These are phyloP conservation scores for Pogona vitticeps DNA, from an alignment of 2,113 vertebrate genomes.

Conservation along the genomic window DNA sequence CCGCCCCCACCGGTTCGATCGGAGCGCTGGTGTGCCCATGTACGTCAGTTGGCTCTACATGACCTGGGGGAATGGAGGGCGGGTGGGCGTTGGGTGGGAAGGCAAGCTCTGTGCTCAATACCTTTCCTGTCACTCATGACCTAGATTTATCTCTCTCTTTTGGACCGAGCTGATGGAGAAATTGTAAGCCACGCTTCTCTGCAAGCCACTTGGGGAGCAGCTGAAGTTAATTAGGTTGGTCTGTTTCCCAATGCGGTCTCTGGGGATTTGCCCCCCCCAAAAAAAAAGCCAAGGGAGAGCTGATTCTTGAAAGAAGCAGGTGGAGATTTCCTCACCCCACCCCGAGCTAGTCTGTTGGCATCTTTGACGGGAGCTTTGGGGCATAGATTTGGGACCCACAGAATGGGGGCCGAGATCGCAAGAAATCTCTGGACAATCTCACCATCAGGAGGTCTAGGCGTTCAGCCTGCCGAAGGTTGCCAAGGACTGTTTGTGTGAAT, in stretches of 20 bases:
- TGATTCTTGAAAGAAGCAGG: too few species aligned
- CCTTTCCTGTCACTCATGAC: slow-evolving; percentile 32
- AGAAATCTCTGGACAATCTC: too few species aligned
- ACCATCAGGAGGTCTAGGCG: too few species aligned
- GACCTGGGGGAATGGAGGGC: not conserved
- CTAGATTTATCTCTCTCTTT: slow-evolving; percentile 12
- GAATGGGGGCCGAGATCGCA: not conserved
- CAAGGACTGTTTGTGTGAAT: too few species aligned
- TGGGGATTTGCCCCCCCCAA: not conserved
- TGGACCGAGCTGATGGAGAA: not conserved
- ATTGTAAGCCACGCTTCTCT: not conserved
- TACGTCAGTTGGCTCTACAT: slow-evolving; percentile 25
- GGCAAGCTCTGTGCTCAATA: not conserved
- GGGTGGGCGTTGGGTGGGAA: too few species aligned
- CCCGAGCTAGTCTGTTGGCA: not conserved
- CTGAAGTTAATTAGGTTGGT: slow-evolving; percentile 20
- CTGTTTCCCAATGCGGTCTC: slow-evolving; percentile 1
- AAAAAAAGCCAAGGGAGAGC: not conserved
- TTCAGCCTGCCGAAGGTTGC: too few species aligned
- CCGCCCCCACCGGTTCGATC: slow-evolving; percentile 18
- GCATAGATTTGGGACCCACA: not conserved
- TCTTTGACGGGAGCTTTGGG: not conserved
- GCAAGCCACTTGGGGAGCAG: slow-evolving; percentile 9
- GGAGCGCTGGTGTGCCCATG: not conserved
- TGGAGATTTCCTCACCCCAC: not conserved